phyloP scores from a whole-genome alignment of 2,888 invertebrate genomes.

The Isotomurus palustris region DNA sequence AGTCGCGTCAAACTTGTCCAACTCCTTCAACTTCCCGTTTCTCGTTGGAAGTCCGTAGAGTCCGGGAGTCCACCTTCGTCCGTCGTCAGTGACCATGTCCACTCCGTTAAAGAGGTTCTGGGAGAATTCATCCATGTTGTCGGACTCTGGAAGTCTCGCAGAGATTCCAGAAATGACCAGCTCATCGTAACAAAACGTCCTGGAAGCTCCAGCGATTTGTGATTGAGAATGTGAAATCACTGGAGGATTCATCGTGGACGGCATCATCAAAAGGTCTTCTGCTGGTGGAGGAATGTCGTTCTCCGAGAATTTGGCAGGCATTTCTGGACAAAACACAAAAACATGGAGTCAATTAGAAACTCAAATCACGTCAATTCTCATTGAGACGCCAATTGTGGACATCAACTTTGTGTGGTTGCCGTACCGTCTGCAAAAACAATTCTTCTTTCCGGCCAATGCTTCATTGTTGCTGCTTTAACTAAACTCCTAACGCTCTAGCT shows the following conservation, averaged over 20 bases:
- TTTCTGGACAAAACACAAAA: slow-evolving; percentile 49
- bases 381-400: too few relatives aligned
- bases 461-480: too few relatives aligned
- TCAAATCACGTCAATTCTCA: too few relatives aligned
- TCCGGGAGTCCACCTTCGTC: slow-evolving; percentile 43
- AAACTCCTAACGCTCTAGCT: too few relatives aligned
- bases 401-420: too few relatives aligned
- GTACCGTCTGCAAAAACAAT: too few relatives aligned
- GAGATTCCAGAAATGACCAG: slow-evolving; percentile 75
- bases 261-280: slow-evolving; percentile 17
- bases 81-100: slow-evolving; percentile 42
- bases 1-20: slow-evolving; percentile 76
- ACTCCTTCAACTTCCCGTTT: slow-evolving; percentile 75
- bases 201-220: slow-evolving; percentile 47
- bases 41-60: slow-evolving; percentile 63
- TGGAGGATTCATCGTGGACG: slow-evolving; percentile 46
- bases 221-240: slow-evolving; percentile 40
- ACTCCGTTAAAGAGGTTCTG: slow-evolving; percentile 77
- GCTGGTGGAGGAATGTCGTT: slow-evolving; percentile 50
- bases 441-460: too few relatives aligned
- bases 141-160: slow-evolving; percentile 80
- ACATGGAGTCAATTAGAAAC: too few relatives aligned
- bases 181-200: slow-evolving; percentile 59
- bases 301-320: slow-evolving; percentile 66
- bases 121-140: slow-evolving; percentile 86